Evolutionary conservation across 1,140 invertebrate genomes (phyloP), one percentile per base, ranked within the genome.

Genomic region (Drosophila lowei): DNA sequence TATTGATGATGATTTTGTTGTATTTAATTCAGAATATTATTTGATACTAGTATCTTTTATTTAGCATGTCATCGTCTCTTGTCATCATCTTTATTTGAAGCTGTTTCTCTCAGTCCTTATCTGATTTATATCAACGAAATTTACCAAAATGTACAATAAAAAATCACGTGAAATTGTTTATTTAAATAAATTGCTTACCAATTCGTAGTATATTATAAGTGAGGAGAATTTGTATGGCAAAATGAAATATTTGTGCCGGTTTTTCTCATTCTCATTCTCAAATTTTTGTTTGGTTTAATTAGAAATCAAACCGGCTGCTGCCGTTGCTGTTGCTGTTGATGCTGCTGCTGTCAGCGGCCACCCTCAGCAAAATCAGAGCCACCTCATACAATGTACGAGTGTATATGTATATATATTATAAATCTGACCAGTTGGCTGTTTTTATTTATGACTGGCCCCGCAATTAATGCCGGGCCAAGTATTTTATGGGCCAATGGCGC

Each of bases 401-500:
- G 15, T 57, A 60, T 43, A 66, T 43, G 54, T 46, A 56, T 46
- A 28, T 67, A 67, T 67, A 48, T 68, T 68, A 67, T 48, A 68
- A 68, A 57, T 49, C 59, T 52, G 59, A 38, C 50, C 60, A 64
- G 58, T 67, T 81, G 59, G 47, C 23, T 71, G 78, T 38, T 34
- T 28, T 9, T 70, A 78, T 74, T 84, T 78, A 79, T 75, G 58
- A 60, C 60, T 30, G 57, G 11, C 34, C 34, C 28, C 49, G 60
- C 43, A 77, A 72, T 66, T 66, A 77, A 77, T 77, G 67, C 25
- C 77, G 43, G 44, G 49, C 79, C 79, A 78, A 84, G 64, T 84
- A 66, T 84, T 84, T 83, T 75, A 84, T 83, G 63, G 63, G 58
- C 16, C 42, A 71, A 50, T 38, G 79, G 72, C 72, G 77, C 77